These are phyloP conservation scores for Drosophila bifasciata DNA, from an alignment of 1,140 invertebrate species.

Conservation along the genomic window DNA sequence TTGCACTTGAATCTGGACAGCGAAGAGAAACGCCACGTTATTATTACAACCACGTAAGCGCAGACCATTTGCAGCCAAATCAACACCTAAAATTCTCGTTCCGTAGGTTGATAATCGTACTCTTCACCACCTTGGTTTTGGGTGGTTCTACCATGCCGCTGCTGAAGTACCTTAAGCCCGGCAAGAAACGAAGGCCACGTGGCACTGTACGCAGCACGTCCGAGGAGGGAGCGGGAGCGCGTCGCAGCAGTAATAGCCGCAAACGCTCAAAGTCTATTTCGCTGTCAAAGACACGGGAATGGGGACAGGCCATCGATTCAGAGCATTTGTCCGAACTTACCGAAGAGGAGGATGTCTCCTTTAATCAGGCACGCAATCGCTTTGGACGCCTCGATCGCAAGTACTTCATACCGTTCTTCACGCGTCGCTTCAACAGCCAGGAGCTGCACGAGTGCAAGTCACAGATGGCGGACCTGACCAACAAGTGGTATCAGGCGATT, in stretches of 20 bases:
- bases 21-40: conserved; percentile 96
- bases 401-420: conserved; percentile 98
- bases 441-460: conserved; percentile 97
- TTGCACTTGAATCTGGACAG: conserved; percentile 96
- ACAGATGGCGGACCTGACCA: conserved; percentile 97
- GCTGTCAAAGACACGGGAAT: conserved; percentile 98
- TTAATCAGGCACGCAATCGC: conserved; percentile 88
- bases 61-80: too few species aligned
- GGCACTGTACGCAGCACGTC: conserved; percentile 15
- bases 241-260: conserved; percentile 85
- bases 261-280: conserved; percentile 94
- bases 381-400: conserved; percentile 96
- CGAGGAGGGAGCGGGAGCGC: conserved; percentile 10
- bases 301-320: conserved; percentile 98
- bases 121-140: conserved; percentile 97
- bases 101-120: conserved; percentile 92
- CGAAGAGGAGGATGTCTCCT: conserved; percentile 92
- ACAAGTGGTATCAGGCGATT: conserved; percentile 98
- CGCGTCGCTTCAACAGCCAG: conserved; percentile 95
- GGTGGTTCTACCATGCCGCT: conserved; percentile 99
- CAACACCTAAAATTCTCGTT: background rate
- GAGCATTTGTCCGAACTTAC: conserved; percentile 98
- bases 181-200: conserved; percentile 83
- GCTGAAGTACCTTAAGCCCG: conserved; percentile 91
- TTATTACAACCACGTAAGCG: conserved; percentile 94